Percentiles rank a stretch among this genome's conserved stretches.
Conservation (phyloP, 2,113 vertebrate species). For the Neoarius graeffei region DNA sequence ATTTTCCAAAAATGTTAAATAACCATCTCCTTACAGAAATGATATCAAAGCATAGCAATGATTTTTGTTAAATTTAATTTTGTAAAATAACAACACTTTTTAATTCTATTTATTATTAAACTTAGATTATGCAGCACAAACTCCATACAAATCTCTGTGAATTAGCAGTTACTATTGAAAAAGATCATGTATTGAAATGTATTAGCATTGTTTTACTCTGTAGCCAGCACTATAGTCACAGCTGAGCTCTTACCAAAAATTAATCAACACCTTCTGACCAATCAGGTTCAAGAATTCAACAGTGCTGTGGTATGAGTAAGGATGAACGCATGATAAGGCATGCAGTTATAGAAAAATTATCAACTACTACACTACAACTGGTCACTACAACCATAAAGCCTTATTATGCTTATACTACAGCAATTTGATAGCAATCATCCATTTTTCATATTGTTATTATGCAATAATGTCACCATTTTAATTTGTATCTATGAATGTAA, state of each 20-base stretch:
- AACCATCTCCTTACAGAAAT: not conserved
- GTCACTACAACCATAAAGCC: no score
- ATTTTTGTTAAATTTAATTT: not conserved
- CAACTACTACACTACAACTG: no score
- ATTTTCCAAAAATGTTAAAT: not conserved
- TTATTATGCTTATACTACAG: no score
- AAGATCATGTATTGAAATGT: not conserved
- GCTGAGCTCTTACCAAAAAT: not conserved
- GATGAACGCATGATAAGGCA: no score
- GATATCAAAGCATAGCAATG: not conserved
- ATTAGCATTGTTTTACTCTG: not conserved
- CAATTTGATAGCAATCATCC: no score
- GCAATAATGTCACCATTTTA: no score
- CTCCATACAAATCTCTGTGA: not conserved
- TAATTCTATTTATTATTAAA: not conserved
- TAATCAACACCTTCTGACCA: no score
- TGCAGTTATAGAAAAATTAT: no score
- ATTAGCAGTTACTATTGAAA: not conserved
- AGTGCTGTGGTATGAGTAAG: no score
- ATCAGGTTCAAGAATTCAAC: no score
- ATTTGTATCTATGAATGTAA: no score
- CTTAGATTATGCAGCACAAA: not conserved
- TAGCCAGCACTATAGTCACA: not conserved
- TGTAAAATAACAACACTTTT: not conserved
- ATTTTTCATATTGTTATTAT: no score